phyloP scores from a whole-genome alignment of 1,140 invertebrate genomes.

The Trichonephila clavata region DNA sequence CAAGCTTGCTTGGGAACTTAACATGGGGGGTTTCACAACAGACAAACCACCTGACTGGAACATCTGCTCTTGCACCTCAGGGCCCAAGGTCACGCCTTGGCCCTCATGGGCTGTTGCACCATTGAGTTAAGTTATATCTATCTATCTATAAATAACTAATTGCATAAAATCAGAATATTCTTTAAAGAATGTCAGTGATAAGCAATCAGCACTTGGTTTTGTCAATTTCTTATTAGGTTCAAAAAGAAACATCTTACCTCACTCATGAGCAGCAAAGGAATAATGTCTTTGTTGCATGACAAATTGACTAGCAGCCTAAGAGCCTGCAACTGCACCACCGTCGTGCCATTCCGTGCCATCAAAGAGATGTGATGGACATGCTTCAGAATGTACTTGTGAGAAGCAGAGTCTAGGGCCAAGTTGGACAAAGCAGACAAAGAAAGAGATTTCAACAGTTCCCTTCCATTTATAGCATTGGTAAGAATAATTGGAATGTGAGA shows the following conservation, averaged over 20 bases:
- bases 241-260: slow-evolving; percentile 82
- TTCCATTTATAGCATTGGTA: slow-evolving; percentile 80
- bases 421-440: slow-evolving; percentile 82
- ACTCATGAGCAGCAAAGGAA: slow-evolving; percentile 85
- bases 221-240: no score
- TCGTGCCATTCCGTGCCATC: slow-evolving; percentile 80
- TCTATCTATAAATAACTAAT: no score
- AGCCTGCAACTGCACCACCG: slow-evolving; percentile 83
- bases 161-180: no score
- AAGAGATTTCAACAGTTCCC: slow-evolving; percentile 78
- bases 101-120: no score
- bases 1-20: no score
- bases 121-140: no score
- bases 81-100: no score
- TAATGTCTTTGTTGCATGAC: slow-evolving; percentile 85
- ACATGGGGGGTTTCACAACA: no score
- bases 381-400: slow-evolving; percentile 65
- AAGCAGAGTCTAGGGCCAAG: slow-evolving; percentile 80
- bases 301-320: slow-evolving; percentile 86
- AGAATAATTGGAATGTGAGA: slow-evolving; percentile 81
- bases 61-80: no score
- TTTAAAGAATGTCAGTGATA: no score
- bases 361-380: slow-evolving; percentile 65
- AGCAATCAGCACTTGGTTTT: no score
- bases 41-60: no score